Conservation (phyloP, 2,888 invertebrate species). For the Sisyra nigra region DNA sequence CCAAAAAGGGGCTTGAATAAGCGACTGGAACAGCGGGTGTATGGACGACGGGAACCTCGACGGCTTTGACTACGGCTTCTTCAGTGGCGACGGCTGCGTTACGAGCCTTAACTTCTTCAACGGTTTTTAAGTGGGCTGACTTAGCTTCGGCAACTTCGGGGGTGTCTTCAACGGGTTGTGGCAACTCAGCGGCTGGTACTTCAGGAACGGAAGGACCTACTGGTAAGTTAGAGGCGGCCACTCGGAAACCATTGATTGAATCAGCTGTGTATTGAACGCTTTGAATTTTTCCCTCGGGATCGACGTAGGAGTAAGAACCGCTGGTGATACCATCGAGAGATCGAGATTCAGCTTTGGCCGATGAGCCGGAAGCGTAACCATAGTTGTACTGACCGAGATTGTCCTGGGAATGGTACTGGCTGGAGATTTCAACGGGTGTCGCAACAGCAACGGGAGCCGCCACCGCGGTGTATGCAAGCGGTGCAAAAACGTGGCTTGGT, state of each 20-base stretch:
- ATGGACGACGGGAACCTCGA: neutral
- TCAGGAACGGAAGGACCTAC: constrained; percentile 21
- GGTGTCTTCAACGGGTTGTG: constrained; percentile 25
- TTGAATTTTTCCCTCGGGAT: constrained; percentile 40
- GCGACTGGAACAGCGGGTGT: constrained; percentile 8
- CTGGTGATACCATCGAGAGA: constrained; percentile 39
- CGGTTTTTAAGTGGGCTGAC: constrained; percentile 24
- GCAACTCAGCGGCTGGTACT: constrained; percentile 16
- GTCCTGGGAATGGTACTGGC: constrained; percentile 40
- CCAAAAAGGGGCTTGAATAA: constrained; percentile 9
- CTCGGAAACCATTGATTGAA: constrained; percentile 37
- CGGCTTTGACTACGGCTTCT: constrained; percentile 6
- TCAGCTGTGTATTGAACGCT: constrained; percentile 41
- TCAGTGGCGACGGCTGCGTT: constrained; percentile 9
- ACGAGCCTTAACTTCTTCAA: constrained; percentile 22
- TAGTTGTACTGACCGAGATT: constrained; percentile 42
- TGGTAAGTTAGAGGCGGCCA: constrained; percentile 43
- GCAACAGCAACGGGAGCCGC: neutral
- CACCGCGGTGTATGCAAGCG: neutral
- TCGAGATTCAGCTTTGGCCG: constrained; percentile 39
- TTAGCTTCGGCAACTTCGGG: constrained; percentile 30
- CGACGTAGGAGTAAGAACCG: constrained; percentile 43
- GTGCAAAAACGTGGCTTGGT: too few species aligned
- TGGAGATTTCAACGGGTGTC: constrained; percentile 13
- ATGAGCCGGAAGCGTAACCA: constrained; percentile 40